These are phyloP conservation scores for Napeogenes sylphis DNA, from an alignment of 2,888 invertebrate genomes.

Conservation along the genomic window DNA sequence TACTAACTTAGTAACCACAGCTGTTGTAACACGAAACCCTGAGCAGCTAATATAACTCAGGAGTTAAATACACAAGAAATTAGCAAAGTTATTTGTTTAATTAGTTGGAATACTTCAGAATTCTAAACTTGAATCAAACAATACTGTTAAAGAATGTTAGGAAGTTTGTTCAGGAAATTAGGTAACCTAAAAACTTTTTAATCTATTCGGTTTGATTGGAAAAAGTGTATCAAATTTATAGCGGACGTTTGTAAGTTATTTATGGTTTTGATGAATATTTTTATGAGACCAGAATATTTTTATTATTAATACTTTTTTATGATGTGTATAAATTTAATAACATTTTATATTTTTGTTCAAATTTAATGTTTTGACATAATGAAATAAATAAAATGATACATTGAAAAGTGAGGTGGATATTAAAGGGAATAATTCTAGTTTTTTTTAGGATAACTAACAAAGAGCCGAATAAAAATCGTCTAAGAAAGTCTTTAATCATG, in stretches of 20 bases:
- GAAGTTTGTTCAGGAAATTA: constrained; percentile 7
- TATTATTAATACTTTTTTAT: too few relatives aligned
- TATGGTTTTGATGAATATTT: too few relatives aligned
- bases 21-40: constrained; percentile 16
- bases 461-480: constrained; percentile 3
- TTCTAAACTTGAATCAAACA: constrained; percentile 12
- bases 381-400: too few relatives aligned
- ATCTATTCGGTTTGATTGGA: not conserved
- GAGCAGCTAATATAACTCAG: constrained; percentile 3
- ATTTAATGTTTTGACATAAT: too few relatives aligned
- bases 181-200: not conserved
- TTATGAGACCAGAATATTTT: too few relatives aligned
- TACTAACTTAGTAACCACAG: constrained; percentile 10
- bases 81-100: constrained; percentile 17
- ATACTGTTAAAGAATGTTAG: constrained; percentile 13
- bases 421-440: not conserved
- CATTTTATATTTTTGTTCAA: too few relatives aligned
- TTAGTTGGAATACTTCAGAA: constrained; percentile 13
- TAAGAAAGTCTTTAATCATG: constrained; percentile 18
- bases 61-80: constrained; percentile 17
- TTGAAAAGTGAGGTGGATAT: too few relatives aligned
- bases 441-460: not conserved
- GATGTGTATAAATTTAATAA: too few relatives aligned
- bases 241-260: too few relatives aligned
- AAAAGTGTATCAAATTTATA: not conserved